phyloP scores from a whole-genome alignment of 1,140 invertebrate species.

The Oedothorax gibbosus region DNA sequence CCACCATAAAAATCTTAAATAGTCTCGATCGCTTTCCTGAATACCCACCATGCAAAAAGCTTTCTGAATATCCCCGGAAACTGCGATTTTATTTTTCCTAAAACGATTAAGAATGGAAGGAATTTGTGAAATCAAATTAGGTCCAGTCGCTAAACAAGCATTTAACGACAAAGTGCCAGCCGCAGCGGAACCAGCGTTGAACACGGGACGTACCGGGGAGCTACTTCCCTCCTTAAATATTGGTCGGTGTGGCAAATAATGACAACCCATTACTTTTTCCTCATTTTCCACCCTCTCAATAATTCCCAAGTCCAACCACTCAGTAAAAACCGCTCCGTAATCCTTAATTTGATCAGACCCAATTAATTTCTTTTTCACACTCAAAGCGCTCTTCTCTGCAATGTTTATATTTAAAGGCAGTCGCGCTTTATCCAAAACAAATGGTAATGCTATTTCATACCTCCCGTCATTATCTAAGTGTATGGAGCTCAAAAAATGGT shows the following conservation, averaged over 20 bases:
- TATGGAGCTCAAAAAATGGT: conserved; percentile 27
- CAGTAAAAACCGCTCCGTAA: conserved; percentile 11
- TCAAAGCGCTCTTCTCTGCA: conserved; percentile 1
- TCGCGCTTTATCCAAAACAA: not conserved
- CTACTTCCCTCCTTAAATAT: conserved; percentile 26
- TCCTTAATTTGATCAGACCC: not conserved
- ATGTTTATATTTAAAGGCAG: not conserved
- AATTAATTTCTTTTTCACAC: conserved; percentile 28
- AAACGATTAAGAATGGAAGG: conserved; percentile 19
- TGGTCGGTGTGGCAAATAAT: conserved; percentile 30
- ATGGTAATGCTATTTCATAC: conserved; percentile 35
- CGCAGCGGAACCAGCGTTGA: conserved; percentile 11
- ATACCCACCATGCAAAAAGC: conserved; percentile 18
- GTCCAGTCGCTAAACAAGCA: conserved; percentile 25
- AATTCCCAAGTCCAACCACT: conserved; percentile 7
- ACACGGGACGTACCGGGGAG: conserved; percentile 24
- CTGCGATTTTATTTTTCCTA: conserved; percentile 1
- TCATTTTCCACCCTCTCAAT: not conserved
- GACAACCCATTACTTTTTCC: not conserved
- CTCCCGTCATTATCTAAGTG: not conserved
- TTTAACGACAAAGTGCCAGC: conserved; percentile 9
- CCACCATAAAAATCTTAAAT: conserved; percentile 37
- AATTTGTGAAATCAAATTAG: conserved; percentile 38
- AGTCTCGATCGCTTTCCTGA: conserved; percentile 21
- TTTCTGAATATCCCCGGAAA: conserved; percentile 14